Conservation (phyloP, 2,113 vertebrate genomes). For the Fulica atra region DNA sequence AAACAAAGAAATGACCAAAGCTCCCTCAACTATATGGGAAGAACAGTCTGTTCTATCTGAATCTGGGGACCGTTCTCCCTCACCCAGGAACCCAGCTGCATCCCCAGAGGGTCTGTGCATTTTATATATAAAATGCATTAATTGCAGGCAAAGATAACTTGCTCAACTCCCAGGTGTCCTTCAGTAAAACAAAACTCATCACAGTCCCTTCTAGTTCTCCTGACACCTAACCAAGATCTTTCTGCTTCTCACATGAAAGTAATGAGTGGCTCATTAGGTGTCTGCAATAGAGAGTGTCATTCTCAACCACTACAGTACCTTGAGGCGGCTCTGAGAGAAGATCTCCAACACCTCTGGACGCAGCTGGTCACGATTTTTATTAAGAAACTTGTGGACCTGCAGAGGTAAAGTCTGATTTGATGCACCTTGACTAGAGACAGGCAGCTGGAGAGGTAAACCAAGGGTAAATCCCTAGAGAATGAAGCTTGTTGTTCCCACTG, state of each 20-base stretch:
- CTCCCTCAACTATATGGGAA: neutral
- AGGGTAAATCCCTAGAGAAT: neutral
- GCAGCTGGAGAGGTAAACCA: neutral
- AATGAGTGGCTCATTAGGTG: neutral
- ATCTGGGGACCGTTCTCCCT: neutral
- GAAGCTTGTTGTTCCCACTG: neutral
- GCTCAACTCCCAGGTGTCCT: neutral
- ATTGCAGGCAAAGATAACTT: fast-evolving
- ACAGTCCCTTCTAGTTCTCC: neutral
- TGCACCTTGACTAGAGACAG: neutral
- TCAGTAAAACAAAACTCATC: neutral
- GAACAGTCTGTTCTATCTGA: neutral
- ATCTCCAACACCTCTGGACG: constrained; percentile 83
- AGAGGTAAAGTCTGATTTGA: neutral
- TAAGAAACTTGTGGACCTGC: constrained; percentile 92
- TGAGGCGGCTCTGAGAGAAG: constrained; percentile 83
- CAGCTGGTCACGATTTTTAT: constrained; percentile 88
- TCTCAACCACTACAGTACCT: constrained; percentile 74
- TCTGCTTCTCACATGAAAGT: neutral
- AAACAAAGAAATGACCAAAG: neutral
- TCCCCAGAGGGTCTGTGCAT: neutral
- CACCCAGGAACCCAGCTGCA: neutral
- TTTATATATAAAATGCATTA: neutral
- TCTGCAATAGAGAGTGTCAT: neutral
- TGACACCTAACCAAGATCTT: neutral